These are phyloP conservation scores for Eulemur albifrons DNA, from an alignment of 2,797 vertebrate genomes.

Conservation along the genomic window DNA sequence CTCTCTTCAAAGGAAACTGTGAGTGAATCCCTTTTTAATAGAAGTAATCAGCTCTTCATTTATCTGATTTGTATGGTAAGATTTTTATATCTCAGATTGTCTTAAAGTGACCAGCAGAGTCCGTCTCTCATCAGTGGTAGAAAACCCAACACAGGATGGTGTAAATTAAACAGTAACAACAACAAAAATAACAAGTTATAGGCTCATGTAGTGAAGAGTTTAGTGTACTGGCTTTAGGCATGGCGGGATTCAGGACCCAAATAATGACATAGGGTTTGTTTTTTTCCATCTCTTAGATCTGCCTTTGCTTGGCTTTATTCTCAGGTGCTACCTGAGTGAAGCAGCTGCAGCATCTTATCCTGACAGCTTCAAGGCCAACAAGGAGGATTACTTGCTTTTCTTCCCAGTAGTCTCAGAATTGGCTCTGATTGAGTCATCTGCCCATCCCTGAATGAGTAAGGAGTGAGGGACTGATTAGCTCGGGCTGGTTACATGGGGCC, in stretches of 20 bases:
- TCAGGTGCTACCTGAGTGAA: background rate
- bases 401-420: background rate
- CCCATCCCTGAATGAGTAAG: background rate
- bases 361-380: background rate
- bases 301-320: conserved; percentile 4
- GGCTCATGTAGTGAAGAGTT: background rate
- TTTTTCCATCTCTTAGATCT: background rate
- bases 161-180: background rate
- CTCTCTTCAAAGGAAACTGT: conserved; percentile 73
- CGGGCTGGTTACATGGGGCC: background rate
- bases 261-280: background rate
- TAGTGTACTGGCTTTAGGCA: background rate
- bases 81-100: conserved; percentile 65
- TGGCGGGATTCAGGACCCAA: background rate
- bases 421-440: conserved; percentile 18
- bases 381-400: background rate
- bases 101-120: conserved; percentile 40
- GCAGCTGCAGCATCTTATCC: background rate
- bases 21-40: conserved; percentile 78
- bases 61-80: conserved; percentile 74
- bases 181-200: background rate
- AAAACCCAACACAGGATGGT: background rate
- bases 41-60: conserved; percentile 75
- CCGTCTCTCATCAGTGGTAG: background rate
- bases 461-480: background rate